Base-by-base conservation (phyloP, 2,888 invertebrate species). In the Orthosia gothica region DNA sequence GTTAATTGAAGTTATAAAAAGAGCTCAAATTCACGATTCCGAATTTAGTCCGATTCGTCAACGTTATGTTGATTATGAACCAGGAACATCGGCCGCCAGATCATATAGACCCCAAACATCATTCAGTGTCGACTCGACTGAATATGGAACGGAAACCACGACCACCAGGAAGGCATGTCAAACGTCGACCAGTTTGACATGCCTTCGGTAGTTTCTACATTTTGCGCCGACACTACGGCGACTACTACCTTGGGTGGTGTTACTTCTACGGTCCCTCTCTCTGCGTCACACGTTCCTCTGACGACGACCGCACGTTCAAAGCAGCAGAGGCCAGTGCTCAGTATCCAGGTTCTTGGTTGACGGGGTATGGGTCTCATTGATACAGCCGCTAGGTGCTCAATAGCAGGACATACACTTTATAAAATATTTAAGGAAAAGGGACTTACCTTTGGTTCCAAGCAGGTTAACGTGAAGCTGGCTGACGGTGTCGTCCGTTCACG, bases 1-100 rank as follows among this genome's bases (percentile, higher is more conserved):
- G 83, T 87, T 88, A 84, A 86, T 85, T 84, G 80, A 86, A 83
- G 84, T 86, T 76, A 87, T 84, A 85, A 87, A 88, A 87, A 84
- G 81, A 84, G 84, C 87, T 85, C 80, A 82, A 80, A 85, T 85
- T 83, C 82, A 82, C 77, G 84, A 85, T 85, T 84, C 70, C 16
- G 65, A 72, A 72, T 72, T 72, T 65, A 76, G 81, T 82, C 79
- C 79, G 80, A 83, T 81, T 84, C 82, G 87, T 84, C 79, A 89
- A 82, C 76, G 88, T 86, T 81, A 72, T 72, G 76, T 84, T 83
- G 82, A 83, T 84, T 84, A 84, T 84, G 81, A 84, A 84, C 84
- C 84, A 87, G 87, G 78, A 81, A 76, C 71, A 84, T 81, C 73
- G 85, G 86, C 88, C 86, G 86, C 79, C 85, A 86, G 74, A 84